phyloP scores from a whole-genome alignment of 1,140 invertebrate genomes.

The Trichonephila clavipes region DNA sequence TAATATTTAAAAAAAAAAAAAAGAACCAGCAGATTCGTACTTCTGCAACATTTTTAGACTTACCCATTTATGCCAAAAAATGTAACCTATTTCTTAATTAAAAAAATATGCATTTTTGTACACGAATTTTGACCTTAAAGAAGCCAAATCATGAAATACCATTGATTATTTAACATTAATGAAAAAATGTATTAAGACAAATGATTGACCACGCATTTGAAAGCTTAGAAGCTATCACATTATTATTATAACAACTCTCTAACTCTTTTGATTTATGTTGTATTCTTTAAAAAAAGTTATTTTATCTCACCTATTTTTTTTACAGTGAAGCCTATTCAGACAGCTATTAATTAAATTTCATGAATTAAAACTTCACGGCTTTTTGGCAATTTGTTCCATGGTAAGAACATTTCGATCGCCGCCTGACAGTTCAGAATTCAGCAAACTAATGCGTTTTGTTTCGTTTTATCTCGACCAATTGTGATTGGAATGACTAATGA shows the following conservation, averaged over 20 bases:
- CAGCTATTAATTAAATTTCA: background rate
- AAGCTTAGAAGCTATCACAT: background rate
- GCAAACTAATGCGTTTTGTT: conserved; percentile 65
- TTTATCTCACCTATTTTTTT: background rate
- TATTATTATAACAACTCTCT: background rate
- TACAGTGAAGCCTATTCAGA: background rate
- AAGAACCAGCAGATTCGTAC: no score
- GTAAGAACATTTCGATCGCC: background rate
- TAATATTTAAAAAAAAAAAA: no score
- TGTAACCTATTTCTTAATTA: no score
- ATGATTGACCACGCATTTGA: background rate
- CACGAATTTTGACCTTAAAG: no score
- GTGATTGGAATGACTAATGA: conserved; percentile 56
- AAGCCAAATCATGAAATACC: no score
- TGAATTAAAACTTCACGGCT: background rate
- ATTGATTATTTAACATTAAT: background rate
- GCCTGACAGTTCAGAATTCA: conserved; percentile 31
- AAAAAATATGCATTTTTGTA: no score
- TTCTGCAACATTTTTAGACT: no score
- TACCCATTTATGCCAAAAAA: no score
- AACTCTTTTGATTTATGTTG: background rate
- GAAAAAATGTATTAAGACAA: background rate
- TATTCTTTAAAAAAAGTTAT: background rate
- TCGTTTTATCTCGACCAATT: conserved; percentile 31
- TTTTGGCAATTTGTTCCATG: background rate